These are phyloP conservation scores for Paguma larvata DNA, from an alignment of 2,797 vertebrate genomes.

Conservation along the genomic window DNA sequence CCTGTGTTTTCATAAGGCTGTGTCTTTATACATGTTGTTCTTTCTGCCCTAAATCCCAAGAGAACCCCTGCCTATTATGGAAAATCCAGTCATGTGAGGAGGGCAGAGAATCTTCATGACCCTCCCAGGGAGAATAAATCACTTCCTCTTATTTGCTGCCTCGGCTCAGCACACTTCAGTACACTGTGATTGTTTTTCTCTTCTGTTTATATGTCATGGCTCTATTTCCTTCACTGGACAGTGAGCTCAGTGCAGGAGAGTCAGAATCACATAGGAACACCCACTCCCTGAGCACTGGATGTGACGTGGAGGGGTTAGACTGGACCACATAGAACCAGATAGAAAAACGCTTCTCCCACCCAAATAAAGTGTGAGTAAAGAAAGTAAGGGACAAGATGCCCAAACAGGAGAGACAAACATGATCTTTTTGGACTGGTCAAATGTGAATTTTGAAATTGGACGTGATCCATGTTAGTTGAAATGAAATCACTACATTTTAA, in stretches of 20 bases:
- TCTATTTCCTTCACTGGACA: background rate
- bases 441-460: background rate
- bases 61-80: background rate
- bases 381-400: background rate
- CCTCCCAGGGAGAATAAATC: background rate
- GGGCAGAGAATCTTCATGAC: background rate
- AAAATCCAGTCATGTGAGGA: background rate
- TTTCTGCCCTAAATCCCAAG: background rate
- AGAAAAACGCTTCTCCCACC: background rate
- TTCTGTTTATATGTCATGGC: background rate
- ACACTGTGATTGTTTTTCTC: background rate
- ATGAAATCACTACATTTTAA: background rate
- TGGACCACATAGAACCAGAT: background rate
- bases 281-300: background rate
- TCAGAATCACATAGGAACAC: background rate
- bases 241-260: background rate
- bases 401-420: background rate
- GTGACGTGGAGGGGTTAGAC: background rate
- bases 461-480: constrained; percentile 4
- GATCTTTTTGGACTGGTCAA: background rate
- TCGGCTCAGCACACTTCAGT: background rate
- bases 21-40: background rate
- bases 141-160: background rate
- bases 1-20: background rate
- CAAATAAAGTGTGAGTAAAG: background rate